phyloP scores from a whole-genome alignment of 2,113 vertebrate species.

The Lepus europaeus region DNA sequence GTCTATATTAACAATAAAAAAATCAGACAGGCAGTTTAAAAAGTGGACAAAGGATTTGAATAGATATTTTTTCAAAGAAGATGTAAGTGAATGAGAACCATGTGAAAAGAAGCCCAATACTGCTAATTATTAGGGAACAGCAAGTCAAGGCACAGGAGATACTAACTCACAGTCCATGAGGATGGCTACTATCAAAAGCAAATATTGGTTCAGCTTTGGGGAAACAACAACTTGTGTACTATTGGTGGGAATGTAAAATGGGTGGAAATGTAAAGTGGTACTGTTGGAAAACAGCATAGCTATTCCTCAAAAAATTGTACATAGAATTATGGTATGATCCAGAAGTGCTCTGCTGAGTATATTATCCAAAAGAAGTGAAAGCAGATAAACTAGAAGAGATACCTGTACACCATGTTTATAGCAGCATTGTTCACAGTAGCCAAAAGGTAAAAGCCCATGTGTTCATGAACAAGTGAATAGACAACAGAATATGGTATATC shows the following conservation, averaged over 20 bases:
- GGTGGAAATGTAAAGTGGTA: not conserved
- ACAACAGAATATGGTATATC: not conserved
- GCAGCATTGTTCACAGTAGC: not conserved
- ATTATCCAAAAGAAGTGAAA: not conserved
- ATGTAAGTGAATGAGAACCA: not conserved
- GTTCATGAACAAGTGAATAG: not conserved
- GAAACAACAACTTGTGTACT: not conserved
- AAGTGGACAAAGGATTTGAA: not conserved
- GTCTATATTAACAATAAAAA: slow-evolving; percentile 13
- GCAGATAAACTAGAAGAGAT: not conserved
- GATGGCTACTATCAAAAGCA: not conserved
- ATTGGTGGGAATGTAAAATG: not conserved
- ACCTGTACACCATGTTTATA: not conserved
- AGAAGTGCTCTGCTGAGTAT: not conserved
- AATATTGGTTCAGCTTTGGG: not conserved
- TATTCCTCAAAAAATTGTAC: not conserved
- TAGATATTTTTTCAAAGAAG: not conserved
- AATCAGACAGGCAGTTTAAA: not conserved
- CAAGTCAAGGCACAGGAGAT: not conserved
- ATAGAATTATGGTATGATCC: not conserved
- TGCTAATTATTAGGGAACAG: not conserved
- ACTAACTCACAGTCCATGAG: not conserved
- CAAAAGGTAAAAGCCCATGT: not conserved
- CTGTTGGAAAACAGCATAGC: not conserved
- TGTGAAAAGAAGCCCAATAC: not conserved